Base-by-base conservation (phyloP, 2,888 invertebrate species). In the Thecocarcelia acutangulata region DNA sequence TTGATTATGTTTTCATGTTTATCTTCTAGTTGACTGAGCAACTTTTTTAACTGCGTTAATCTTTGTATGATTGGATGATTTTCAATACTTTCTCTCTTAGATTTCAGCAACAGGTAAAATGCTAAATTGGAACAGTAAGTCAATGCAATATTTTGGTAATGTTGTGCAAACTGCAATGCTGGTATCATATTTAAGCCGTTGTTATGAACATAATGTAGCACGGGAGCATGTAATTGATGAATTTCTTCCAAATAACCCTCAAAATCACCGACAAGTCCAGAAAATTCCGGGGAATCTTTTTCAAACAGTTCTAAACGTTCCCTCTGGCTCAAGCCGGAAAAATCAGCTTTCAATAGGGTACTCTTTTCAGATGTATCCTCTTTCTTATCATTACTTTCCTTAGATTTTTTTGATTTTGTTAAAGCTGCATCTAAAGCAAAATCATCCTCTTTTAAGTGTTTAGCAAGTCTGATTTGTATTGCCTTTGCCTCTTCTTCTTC, bases 1-100 rank as follows among this genome's bases (percentile, higher is more conserved):
- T 93, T 92, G 40, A 95, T 92, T 3, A 94, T 91, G 87, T 94
- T 92, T 74, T 93, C 92, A 89, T 94, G 96, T 69, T 94, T 92
- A 11, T 94, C 93, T 84, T 94, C 94, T 84, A 97, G 91, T 91
- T 96, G 94, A 83, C 93, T 93, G 58, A 97, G 91, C 86, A 97
- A 92, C 89, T 96, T 93, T 82, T 94, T 93, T 87, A 96, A 95
- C 87, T 97, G 96, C 78, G 95, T 94, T 66, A 98, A 92, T 83
- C 96, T 93, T 88, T 96, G 96, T 52, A 96, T 93, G 13, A 98
- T 94, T n/a, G 98, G 98, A 92, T 99, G 98, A 85, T 94, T 94
- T 86, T 94, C 93, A 21, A 96, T 92, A 70, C 93, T 92, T 21
- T 93, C 91, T 86, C 94, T 94, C 87, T 94, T 94, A 70, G 95